Base-by-base conservation (phyloP, 2,113 vertebrate genomes). In the Syngnathoides biaculeatus region DNA sequence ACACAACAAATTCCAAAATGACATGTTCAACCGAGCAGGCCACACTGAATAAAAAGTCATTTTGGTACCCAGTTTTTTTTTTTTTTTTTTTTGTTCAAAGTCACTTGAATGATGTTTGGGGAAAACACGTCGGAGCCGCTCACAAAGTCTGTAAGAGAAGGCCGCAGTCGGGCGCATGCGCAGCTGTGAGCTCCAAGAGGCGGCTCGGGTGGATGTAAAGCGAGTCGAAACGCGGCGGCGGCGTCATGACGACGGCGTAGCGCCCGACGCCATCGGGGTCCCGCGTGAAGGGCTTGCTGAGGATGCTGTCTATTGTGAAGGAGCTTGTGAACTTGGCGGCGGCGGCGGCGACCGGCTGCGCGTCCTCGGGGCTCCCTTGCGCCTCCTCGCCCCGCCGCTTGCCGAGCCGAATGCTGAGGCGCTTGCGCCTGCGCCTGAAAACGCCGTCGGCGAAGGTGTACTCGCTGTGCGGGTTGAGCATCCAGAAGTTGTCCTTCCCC, bases 401-500 rank as follows among this genome's bases (percentile, higher is more conserved):
- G 48, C 71, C 52, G 0, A 77, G 50, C 19, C 86, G 89, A 47
- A 93, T 93, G 72, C 76, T 88, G 40, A 98, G 94, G 73, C 96
- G 93, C 79, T 97, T 97, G 78, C 96, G 93, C 71, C 96, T 90
- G 68, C 96, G 93, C 69, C 95, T 90, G 87, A 98, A 98, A 78
- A 98, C 95, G 15, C 96, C 96, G 60, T 98, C 96, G 2, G 96
- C 96, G 68, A 98, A 98, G 53, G 96, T 97, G 91, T 98, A 98
- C 71, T 98, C 95, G 87, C 96, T 98, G 71, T 95, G 94, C 14
- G 96, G 96, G 80, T 97, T 98, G 64, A 98, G 93, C 95, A 96
- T 97, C 96, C 96, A 98, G 89, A 96, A 98, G 86, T 98, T 98
- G 89, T 98, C 96, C 86, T 98, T 98, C 61, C 95, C 96, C 96